Evolutionary conservation across 2,888 invertebrate species (phyloP).

Genomic region (Urechis unicinctus): DNA sequence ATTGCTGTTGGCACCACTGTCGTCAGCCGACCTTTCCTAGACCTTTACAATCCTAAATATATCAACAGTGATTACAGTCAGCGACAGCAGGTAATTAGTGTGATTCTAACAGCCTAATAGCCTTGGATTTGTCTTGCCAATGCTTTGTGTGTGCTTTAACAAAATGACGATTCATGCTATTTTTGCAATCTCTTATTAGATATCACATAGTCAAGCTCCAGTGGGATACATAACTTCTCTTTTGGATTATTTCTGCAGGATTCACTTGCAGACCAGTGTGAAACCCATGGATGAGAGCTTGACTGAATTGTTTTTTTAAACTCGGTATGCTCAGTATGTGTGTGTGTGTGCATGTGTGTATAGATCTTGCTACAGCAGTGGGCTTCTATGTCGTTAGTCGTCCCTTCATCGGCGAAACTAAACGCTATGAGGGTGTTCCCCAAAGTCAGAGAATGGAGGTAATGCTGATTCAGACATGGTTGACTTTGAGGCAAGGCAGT

Average conservation of each 20-base stretch:
- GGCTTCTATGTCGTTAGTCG: constrained; percentile 92
- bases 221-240: no score
- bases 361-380: constrained; percentile 89
- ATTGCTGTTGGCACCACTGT: constrained; percentile 92
- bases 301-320: no score
- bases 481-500: no score
- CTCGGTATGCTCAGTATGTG: no score
- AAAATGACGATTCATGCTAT: background rate
- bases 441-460: constrained; percentile 8
- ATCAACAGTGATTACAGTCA: constrained; percentile 64
- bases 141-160: background rate
- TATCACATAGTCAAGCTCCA: no score
- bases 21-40: constrained; percentile 89
- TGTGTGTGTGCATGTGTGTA: constrained; percentile 21
- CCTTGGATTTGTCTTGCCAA: no score
- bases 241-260: no score
- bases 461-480: background rate
- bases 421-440: constrained; percentile 40
- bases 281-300: no score
- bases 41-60: constrained; percentile 63
- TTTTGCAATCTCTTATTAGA: no score
- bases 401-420: constrained; percentile 77
- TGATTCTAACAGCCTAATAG: no score
- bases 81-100: constrained; percentile 63
- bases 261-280: no score